Conservation (phyloP, 1,140 invertebrate genomes). For the Phenacoccus solenopsis region DNA sequence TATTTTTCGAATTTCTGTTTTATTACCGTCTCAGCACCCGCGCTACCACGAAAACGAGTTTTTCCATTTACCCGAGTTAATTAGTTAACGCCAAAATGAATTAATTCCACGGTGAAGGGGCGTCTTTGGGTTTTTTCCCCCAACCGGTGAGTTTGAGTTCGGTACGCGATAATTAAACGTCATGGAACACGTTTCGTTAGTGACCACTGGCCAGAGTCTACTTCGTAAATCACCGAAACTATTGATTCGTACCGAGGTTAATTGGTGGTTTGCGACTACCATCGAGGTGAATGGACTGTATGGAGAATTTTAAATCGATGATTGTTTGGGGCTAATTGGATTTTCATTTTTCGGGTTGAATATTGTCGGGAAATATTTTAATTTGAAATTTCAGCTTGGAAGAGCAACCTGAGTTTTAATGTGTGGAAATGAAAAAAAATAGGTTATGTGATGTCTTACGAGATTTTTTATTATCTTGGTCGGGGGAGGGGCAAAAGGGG, state of each 20-base stretch:
- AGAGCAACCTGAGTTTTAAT: no score
- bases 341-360: no score
- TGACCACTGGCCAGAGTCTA: background rate
- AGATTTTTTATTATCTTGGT: no score
- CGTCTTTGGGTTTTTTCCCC: no score
- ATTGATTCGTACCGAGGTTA: background rate
- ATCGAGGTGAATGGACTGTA: background rate
- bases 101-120: background rate
- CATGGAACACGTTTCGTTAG: background rate
- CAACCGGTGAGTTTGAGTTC: background rate
- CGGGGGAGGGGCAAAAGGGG: no score
- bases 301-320: no score
- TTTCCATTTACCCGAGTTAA: slow-evolving; percentile 1
- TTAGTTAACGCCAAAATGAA: slow-evolving; percentile 14
- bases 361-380: no score
- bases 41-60: background rate
- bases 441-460: no score
- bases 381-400: no score
- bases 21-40: background rate
- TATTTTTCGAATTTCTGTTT: slow-evolving; percentile 5
- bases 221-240: background rate
- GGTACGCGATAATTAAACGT: background rate
- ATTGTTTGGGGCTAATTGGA: no score
- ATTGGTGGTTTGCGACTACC: background rate
- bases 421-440: no score